A percentile compares a stretch with the other conserved stretches of the same genome.
These are phyloP conservation scores for Pseudonaja textilis DNA, from an alignment of 2,113 vertebrate genomes.

Conservation along the genomic window DNA sequence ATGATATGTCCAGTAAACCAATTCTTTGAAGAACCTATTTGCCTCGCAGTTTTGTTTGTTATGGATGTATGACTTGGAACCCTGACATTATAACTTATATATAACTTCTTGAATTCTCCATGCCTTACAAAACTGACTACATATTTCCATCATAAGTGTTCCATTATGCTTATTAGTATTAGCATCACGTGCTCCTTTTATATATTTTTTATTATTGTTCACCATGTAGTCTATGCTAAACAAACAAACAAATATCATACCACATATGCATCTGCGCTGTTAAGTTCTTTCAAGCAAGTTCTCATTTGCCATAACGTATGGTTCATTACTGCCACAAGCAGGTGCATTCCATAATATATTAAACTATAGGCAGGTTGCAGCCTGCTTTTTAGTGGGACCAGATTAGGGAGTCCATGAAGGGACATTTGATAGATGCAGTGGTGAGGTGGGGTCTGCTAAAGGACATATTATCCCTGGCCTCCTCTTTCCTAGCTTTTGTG, in stretches of 20 bases:
- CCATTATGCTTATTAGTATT: neutral
- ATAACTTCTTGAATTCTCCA: neutral
- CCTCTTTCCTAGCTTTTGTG: neutral
- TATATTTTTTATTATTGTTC: neutral
- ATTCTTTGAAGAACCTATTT: too few relatives aligned
- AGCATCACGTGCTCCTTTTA: neutral
- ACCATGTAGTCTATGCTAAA: neutral
- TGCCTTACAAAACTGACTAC: neutral
- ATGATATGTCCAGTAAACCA: too few relatives aligned
- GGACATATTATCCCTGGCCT: neutral
- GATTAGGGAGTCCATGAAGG: neutral
- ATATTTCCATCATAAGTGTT: neutral
- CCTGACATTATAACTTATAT: neutral
- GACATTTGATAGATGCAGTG: neutral
- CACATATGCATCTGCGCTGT: neutral
- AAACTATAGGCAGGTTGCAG: constrained; percentile 4
- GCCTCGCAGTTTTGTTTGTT: too few relatives aligned
- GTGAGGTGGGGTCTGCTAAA: neutral
- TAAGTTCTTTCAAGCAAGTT: neutral
- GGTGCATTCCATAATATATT: neutral
- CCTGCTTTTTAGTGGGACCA: neutral
- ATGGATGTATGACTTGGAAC: too few relatives aligned
- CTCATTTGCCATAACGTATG: constrained; percentile 20
- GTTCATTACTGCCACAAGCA: constrained; percentile 18
- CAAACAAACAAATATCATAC: neutral